Percentiles rank a stretch among this genome's conserved stretches.
These are phyloP conservation scores for Nasonia vitripennis DNA, from an alignment of 1,140 invertebrate genomes.

Conservation along the genomic window DNA sequence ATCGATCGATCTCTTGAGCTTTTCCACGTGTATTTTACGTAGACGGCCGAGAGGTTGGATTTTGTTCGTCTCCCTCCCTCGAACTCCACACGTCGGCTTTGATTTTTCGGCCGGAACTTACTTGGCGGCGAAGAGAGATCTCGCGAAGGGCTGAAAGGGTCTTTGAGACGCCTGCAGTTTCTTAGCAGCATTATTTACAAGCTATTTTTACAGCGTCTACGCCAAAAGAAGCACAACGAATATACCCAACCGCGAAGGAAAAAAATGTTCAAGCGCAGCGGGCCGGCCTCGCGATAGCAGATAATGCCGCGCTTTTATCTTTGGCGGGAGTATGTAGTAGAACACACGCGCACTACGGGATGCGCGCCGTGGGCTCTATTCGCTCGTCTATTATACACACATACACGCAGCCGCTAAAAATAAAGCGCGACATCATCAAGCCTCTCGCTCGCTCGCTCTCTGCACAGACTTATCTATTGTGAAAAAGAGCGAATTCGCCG, in stretches of 20 bases:
- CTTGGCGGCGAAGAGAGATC: background rate
- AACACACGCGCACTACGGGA: background rate
- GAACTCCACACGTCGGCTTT: background rate
- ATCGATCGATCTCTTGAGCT: background rate
- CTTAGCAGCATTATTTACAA: too few species aligned
- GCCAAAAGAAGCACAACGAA: too few species aligned
- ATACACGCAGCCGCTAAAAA: constrained; percentile 6
- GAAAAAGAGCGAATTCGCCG: constrained; percentile 24
- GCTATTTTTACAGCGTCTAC: too few species aligned
- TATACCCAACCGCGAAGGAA: background rate
- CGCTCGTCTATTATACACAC: too few species aligned
- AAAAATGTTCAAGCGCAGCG: background rate
- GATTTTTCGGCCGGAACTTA: background rate
- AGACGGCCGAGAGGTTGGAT: background rate
- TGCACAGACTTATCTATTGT: constrained; percentile 42
- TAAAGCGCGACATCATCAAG: constrained; percentile 35
- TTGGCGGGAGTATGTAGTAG: background rate
- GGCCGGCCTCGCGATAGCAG: constrained; percentile 13
- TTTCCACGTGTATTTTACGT: background rate
- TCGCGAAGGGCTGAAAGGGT: too few species aligned
- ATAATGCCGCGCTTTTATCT: constrained; percentile 26
- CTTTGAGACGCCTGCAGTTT: too few species aligned
- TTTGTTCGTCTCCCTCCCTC: background rate
- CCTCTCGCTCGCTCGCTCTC: background rate
- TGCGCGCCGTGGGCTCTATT: background rate